Evolutionary conservation across 1,140 invertebrate genomes (phyloP), one percentile per base, ranked within the genome.

Genomic region (Planococcus citri): DNA sequence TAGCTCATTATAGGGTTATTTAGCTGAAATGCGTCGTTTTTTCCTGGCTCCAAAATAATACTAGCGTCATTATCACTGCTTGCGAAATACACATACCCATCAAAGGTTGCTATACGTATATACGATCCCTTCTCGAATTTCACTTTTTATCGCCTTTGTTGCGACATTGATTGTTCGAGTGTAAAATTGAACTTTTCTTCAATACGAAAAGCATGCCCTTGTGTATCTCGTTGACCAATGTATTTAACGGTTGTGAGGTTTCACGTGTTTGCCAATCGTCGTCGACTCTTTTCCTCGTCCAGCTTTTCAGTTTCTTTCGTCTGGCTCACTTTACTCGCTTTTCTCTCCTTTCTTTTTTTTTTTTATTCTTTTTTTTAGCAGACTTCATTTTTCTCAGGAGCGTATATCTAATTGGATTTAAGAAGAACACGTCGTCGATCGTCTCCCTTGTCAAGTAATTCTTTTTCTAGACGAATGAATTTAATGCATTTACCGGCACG

Each of bases 131-230:
- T 9, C 41, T 51, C 41, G 41, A 51, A 20, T 51, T 51, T 51
- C 41, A 51, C 12, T 20, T 51, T 51, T 51, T 20, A 51, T 51
- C n/a, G 41, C 41, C n/a, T 51, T 51, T 51, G 41, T 51, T 51
- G 12, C 29, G 41, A 51, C 41, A 51, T 51, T 51, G 41, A 51
- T 51, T 51, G 41, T 51, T 51, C 41, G 41, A 51, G 41, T 51
- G 41, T 51, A 51, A 51, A 51, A 51, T 51, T 51, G 41, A 51
- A 51, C 41, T 51, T 51, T 51, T 51, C 41, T 51, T 51, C 41
- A 17, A 51, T 20, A 51, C 6, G 2, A 33, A 12, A 33, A 33
- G 12, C 33, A n/a, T n/a, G n/a, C n/a, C n/a, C n/a, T n/a, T n/a
- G 41, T 17, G 41, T 51, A 51, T 51, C 41, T 51, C 41, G 41